A percentile compares a stretch with the other conserved stretches of the same genome.
Evolutionary conservation across 2,797 vertebrate genomes (phyloP).

Genomic region (Alcedo quadribrachys): DNA sequence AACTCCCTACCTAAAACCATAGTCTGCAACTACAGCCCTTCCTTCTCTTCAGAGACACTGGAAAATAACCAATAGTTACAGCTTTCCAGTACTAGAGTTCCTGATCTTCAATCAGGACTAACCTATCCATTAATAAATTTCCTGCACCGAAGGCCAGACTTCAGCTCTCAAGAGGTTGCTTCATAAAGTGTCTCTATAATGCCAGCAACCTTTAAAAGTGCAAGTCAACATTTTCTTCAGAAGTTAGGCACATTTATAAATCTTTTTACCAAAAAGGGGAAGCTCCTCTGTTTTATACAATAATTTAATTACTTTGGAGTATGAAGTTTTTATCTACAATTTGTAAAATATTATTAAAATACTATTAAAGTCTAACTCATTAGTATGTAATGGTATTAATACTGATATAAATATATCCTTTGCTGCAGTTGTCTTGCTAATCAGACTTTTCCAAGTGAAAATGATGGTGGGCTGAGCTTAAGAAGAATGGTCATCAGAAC

Average conservation of each 20-base stretch:
- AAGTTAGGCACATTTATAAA: not conserved
- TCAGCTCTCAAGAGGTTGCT: not conserved
- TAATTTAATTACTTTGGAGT: not conserved
- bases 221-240: not conserved
- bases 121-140: not conserved
- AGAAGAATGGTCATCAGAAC: not conserved
- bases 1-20: too few species aligned
- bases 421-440: not conserved
- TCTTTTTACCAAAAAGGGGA: not conserved
- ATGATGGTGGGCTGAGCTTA: not conserved
- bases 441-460: not conserved
- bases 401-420: not conserved
- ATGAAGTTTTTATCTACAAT: not conserved
- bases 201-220: not conserved
- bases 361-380: not conserved
- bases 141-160: not conserved
- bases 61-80: not conserved
- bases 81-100: not conserved
- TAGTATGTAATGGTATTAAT: not conserved
- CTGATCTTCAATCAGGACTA: not conserved
- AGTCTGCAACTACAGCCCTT: not conserved
- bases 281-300: not conserved
- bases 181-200: not conserved
- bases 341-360: not conserved
- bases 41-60: not conserved